Evolutionary conservation across 2,113 vertebrate species (phyloP), one percentile per base, ranked within the genome.

Genomic region (Apodemus sylvaticus): DNA sequence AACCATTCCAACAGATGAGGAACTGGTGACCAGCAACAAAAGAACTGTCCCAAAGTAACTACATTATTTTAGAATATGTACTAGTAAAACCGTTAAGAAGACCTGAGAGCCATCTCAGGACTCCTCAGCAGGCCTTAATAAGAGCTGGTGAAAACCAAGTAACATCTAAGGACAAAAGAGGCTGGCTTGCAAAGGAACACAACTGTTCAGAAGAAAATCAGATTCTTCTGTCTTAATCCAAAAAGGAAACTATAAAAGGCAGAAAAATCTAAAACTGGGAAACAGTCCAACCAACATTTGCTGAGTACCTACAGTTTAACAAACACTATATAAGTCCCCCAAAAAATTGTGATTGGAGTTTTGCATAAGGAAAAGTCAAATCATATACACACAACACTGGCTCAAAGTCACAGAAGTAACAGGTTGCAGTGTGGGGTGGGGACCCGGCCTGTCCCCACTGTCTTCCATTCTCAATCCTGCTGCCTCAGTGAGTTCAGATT

Each of bases 181-280:
- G 71, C 64, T 48, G 48, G 11, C 36, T 74, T 22, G 36, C 66
- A 39, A 91, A 94, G 66, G n/a, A 86, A 82, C 19, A 81, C 71
- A 66, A 39, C 7, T n/a, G 31, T 93, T 79, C 58, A 82, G 62
- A 93, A 90, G 82, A 93, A 95, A 94, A 74, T 85, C 76, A 79
- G 73, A 68, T 74, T 68, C 62, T 86, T 66, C 10, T 24, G 22
- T 53, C 76, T 66, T 42, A 12, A 85, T 83, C 53, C 55, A 85
- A 85, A 68, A 86, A 48, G 62, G 86, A 82, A n/a, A 90, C 62
- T 68, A 89, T 83, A 68, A 77, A 93, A 88, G 87, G 0, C n/a
- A 79, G 76, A 62, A 64, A 14, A 13, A 53, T 20, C 31, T 82
- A 66, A 76, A 73, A 87, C 34, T 64, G 53, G 51, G 20, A 82